Percentiles rank a stretch among this genome's conserved stretches.
Conservation (phyloP, 37 sponge, comb jelly and placozoan genomes). For the Amphimedon queenslandica region DNA sequence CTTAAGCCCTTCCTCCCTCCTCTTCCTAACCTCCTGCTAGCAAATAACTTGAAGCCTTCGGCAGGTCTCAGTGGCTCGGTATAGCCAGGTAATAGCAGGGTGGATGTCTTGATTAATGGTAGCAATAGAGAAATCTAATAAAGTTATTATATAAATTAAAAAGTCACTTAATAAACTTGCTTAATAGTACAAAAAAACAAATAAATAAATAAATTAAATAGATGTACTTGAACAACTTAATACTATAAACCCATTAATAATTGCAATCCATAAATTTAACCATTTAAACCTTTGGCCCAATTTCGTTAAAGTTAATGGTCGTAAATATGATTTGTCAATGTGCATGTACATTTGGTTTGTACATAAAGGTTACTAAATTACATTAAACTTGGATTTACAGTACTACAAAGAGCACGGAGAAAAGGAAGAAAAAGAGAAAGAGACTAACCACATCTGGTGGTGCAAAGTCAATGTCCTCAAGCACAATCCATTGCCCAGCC, state of each 20-base stretch:
- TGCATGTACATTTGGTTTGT: no score
- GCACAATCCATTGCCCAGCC: constrained; percentile 66
- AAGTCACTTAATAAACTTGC: not conserved
- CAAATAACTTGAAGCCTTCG: constrained; percentile 45
- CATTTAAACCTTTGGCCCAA: no score
- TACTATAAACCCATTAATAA: no score
- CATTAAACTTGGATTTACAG: no score
- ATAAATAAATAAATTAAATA: not conserved
- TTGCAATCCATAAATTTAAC: no score
- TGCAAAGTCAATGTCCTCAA: constrained; percentile 84
- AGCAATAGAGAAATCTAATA: constrained; percentile 62
- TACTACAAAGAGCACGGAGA: not conserved
- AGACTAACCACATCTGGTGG: constrained; percentile 75
- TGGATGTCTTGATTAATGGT: constrained; percentile 52
- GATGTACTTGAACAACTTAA: not conserved
- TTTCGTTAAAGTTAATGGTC: no score
- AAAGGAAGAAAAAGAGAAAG: not conserved
- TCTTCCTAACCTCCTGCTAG: constrained; percentile 44
- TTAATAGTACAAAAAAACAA: no score
- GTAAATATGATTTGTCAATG: no score
- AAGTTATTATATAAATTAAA: not conserved
- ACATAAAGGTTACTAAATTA: no score
- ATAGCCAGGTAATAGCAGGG: constrained; percentile 59
- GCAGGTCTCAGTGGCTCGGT: constrained; percentile 35
- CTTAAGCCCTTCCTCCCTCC: no score